A percentile compares a stretch with the other conserved stretches of the same genome.
These are phyloP conservation scores for Bacillus rossius DNA, from an alignment of 1,140 invertebrate genomes.

Conservation along the genomic window DNA sequence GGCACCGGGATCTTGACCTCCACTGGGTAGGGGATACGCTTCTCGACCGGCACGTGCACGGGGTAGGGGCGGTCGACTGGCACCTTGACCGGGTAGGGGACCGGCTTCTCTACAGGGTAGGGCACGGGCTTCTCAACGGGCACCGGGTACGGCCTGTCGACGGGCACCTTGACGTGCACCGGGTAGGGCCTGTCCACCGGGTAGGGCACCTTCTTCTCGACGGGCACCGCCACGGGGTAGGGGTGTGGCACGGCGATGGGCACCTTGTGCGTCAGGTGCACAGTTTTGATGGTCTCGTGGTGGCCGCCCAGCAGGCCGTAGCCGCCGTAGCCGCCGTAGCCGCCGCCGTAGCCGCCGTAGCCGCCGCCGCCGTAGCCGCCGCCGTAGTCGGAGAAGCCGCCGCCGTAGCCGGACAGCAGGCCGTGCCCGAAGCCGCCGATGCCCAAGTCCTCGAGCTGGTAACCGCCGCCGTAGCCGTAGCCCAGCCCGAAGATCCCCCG, in stretches of 20 bases:
- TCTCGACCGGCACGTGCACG: conserved; percentile 31
- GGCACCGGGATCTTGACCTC: conserved; percentile 1
- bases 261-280: not conserved
- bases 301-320: not conserved
- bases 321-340: not conserved
- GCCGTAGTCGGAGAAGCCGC: not conserved
- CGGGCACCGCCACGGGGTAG: conserved; percentile 2
- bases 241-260: not conserved
- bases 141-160: not conserved
- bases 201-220: not conserved
- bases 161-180: not conserved
- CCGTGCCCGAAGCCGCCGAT: not conserved
- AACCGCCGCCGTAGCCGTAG: conserved; percentile 8
- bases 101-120: not conserved
- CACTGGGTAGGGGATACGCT: not conserved
- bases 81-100: conserved; percentile 3
- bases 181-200: conserved; percentile 6
- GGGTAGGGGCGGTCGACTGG: conserved; percentile 9
- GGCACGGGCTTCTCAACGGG: not conserved
- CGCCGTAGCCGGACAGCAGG: not conserved
- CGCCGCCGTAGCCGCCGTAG: not conserved
- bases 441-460: not conserved
- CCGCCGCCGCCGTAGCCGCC: not conserved
- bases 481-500: conserved; percentile 12
- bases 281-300: not conserved